Evolutionary conservation across 2,888 invertebrate species (phyloP).

Genomic region (Cylloceria caligata): DNA sequence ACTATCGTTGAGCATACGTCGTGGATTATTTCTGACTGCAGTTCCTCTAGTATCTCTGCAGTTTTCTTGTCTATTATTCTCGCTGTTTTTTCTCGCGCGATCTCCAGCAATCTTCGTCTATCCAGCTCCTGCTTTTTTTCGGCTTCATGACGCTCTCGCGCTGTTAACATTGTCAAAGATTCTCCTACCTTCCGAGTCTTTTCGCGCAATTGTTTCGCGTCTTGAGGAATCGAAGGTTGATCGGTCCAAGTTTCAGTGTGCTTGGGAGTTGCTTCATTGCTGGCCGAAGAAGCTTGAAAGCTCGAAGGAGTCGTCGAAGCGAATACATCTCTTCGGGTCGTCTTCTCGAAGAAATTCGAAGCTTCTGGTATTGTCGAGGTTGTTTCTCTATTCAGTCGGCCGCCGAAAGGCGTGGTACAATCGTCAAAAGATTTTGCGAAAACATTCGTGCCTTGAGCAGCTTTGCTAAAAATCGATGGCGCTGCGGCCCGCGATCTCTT

Average conservation of each 20-base stretch:
- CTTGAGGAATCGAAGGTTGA: neutral
- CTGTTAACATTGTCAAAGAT: constrained; percentile 18
- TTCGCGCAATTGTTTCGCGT: neutral
- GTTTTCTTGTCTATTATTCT: constrained; percentile 73
- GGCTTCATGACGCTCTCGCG: constrained; percentile 31
- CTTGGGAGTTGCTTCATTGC: neutral
- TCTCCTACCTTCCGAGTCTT: neutral
- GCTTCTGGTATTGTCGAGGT: neutral
- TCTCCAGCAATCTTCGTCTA: constrained; percentile 37
- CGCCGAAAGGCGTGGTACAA: constrained; percentile 10
- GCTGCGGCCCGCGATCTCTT: constrained; percentile 27
- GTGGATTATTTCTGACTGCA: constrained; percentile 73
- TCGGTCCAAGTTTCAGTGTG: neutral
- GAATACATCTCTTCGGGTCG: constrained; percentile 25
- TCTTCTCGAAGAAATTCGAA: constrained; percentile 29
- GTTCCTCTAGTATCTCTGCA: constrained; percentile 71
- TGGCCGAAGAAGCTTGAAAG: neutral
- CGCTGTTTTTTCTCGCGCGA: constrained; percentile 50
- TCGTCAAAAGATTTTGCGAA: constrained; percentile 41
- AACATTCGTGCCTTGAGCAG: neutral
- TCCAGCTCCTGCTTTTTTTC: constrained; percentile 28
- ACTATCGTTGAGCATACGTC: constrained; percentile 74
- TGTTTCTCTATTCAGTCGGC: neutral
- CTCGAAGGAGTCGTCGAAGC: constrained; percentile 2
- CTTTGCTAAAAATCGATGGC: constrained; percentile 39